Base-by-base conservation (phyloP, 2,113 vertebrate genomes). In the Beaufortia kweichowensis region DNA sequence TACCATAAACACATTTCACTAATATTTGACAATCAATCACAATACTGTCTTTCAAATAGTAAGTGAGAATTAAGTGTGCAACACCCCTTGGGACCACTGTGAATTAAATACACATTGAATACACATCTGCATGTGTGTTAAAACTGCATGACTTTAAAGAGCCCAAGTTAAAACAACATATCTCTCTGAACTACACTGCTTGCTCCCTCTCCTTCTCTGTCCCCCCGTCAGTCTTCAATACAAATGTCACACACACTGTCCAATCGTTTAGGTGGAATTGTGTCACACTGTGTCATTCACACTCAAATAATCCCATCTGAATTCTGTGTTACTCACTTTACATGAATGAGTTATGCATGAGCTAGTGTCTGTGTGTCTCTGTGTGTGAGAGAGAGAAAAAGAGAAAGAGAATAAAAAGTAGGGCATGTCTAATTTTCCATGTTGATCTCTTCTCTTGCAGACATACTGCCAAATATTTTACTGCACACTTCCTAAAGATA, bases 401-500 rank as follows among this genome's bases (percentile, higher is more conserved):
- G 35, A 29, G 35, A 61, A 9, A 28, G 24, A 61, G 14, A 2
- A 56, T 33, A 50, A 14, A 66, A 43, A 79, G 46, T 65, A 10
- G 61, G 35, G 2, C 35, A 35, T 50, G 21, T 6, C 26, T 5
- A 50, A 46, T 21, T 43, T 55, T 46, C 24, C 19, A 12, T 69
- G 39, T 33, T 46, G 28, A 66, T 77, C 26, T 55, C 4, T 62
- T 53, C 60, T n/a, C 21, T 60, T 61, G 39, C 14, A 33, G 33
- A 1, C n/a, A 19, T n/a, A 3, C 11, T 53, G 21, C 60, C 55
- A 21, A 21, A 65, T 21, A 71, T 72, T 79, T 71, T 29, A 43
- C 69, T 28, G 26, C 26, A 72, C n/a, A 24, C 28, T 71, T 71
- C 60, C 68, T 57, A 12, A 55, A 72, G 24, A 72, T 33, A 50